Conservation (phyloP, 2,113 vertebrate genomes). For the Callospermophilus lateralis region DNA sequence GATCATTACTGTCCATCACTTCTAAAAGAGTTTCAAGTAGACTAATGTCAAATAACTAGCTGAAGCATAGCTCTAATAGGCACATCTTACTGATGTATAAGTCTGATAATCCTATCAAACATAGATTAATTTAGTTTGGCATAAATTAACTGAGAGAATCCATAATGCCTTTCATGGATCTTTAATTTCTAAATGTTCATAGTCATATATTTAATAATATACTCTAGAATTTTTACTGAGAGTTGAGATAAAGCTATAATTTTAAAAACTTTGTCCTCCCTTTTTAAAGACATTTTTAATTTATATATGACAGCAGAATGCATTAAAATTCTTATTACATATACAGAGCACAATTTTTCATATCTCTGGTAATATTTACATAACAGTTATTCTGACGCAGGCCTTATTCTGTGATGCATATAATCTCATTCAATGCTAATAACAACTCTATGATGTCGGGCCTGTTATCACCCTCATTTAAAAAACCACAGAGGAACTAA, state of each 20-base stretch:
- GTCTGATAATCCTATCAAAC: constrained; percentile 76
- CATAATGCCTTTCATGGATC: constrained; percentile 70
- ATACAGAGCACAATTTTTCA: too few species aligned
- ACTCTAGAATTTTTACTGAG: constrained; percentile 49
- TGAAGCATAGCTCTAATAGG: constrained; percentile 61
- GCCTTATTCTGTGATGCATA: background rate
- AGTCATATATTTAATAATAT: constrained; percentile 58
- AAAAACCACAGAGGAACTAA: background rate
- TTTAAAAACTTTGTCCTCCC: background rate
- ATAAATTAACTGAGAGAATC: constrained; percentile 76
- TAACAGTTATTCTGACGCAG: background rate
- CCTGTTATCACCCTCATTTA: background rate
- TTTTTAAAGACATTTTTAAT: background rate
- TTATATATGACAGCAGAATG: background rate
- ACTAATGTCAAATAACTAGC: constrained; percentile 63
- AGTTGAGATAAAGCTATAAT: constrained; percentile 17
- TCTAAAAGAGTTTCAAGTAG: constrained; percentile 54
- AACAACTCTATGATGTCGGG: background rate
- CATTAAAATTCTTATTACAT: too few species aligned
- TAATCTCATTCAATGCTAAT: background rate
- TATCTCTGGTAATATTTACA: background rate
- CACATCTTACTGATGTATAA: constrained; percentile 28
- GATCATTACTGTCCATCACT: constrained; percentile 66
- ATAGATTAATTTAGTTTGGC: constrained; percentile 79
- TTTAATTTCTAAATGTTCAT: constrained; percentile 62